Conservation (phyloP, 2,888 invertebrate genomes). For the Nymphalis polychloros region DNA sequence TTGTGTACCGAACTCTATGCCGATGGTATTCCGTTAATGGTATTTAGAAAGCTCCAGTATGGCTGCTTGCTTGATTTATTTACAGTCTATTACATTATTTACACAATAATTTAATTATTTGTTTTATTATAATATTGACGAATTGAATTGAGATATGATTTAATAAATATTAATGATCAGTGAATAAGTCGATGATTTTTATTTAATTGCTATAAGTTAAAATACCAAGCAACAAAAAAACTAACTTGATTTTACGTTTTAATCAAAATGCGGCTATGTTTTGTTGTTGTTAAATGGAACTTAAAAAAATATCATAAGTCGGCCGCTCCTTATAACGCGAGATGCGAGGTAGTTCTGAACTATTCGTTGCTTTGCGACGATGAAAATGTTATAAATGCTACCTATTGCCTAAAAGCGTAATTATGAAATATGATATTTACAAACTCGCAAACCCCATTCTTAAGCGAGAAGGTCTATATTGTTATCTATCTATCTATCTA, state of each 20-base stretch:
- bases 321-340: too few relatives aligned
- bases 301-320: not conserved
- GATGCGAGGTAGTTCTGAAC: not conserved
- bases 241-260: not conserved
- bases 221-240: not conserved
- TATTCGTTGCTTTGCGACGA: not conserved
- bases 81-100: not conserved
- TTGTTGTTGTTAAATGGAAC: not conserved
- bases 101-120: not conserved
- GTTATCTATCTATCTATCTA: not conserved
- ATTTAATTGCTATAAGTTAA: not conserved
- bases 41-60: constrained; percentile 32
- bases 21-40: constrained; percentile 40
- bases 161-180: too few relatives aligned
- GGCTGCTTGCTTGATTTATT: constrained; percentile 23
- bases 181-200: too few relatives aligned
- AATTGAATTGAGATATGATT: too few relatives aligned
- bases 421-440: too few relatives aligned
- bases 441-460: too few relatives aligned
- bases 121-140: not conserved
- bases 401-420: too few relatives aligned
- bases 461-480: too few relatives aligned
- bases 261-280: not conserved
- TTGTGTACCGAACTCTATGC: constrained; percentile 37
- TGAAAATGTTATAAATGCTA: too few relatives aligned